A percentile compares a stretch with the other conserved stretches of the same genome.
These are phyloP conservation scores for Caenorhabditis japonica DNA, from an alignment of 2,888 invertebrate species.

Conservation along the genomic window DNA sequence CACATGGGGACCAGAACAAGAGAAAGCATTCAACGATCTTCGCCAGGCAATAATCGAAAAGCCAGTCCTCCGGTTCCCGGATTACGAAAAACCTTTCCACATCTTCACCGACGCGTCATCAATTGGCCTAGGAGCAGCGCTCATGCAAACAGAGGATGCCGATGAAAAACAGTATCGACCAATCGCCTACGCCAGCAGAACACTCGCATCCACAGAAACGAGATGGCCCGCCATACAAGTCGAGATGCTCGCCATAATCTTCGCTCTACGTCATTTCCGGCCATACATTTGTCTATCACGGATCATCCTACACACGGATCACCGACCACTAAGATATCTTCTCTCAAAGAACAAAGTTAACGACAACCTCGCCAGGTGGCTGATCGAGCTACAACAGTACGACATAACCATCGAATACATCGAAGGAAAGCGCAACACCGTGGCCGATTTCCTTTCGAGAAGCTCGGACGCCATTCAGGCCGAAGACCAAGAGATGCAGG, in stretches of 20 bases:
- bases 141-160: constrained; percentile 48
- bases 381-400: constrained; percentile 78
- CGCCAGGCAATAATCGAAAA: not conserved
- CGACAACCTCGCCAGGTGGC: constrained; percentile 79
- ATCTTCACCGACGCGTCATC: constrained; percentile 65
- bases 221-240: constrained; percentile 61
- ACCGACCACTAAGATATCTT: constrained; percentile 32
- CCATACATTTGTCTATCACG: constrained; percentile 25
- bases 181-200: constrained; percentile 64
- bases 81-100: constrained; percentile 48
- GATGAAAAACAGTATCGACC: constrained; percentile 40
- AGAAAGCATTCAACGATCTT: constrained; percentile 12
- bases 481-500: constrained; percentile 13
- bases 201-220: constrained; percentile 56
- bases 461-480: not conserved
- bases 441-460: constrained; percentile 78
- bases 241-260: constrained; percentile 63
- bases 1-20: constrained; percentile 13
- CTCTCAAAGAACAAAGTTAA: constrained; percentile 75
- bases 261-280: constrained; percentile 41
- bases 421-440: constrained; percentile 77
- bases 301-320: constrained; percentile 29
- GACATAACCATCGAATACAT: constrained; percentile 77
- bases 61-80: constrained; percentile 27
- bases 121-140: constrained; percentile 64